Percentiles rank a stretch among this genome's conserved stretches.
phyloP scores from a whole-genome alignment of 2,888 invertebrate genomes.

The Anticlea derivata region DNA sequence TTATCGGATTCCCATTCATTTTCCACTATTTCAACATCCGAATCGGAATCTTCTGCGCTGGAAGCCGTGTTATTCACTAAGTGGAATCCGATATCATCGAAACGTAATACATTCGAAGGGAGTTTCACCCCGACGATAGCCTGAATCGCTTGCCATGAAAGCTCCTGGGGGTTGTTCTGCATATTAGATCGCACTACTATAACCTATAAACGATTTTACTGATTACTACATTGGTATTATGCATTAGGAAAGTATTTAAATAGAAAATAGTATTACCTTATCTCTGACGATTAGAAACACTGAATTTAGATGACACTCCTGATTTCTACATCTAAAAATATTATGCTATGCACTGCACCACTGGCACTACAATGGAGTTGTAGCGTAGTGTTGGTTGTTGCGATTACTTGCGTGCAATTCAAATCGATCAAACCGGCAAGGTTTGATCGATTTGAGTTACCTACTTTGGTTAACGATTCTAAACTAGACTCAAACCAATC shows the following conservation, averaged over 20 bases:
- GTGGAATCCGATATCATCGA: slow-evolving; percentile 81
- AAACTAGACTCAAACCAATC: too few relatives aligned
- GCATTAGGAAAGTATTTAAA: slow-evolving; percentile 39
- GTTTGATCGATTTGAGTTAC: not conserved
- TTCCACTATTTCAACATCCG: slow-evolving; percentile 81
- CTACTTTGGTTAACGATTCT: too few relatives aligned
- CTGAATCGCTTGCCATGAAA: slow-evolving; percentile 84
- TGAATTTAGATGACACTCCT: slow-evolving; percentile 73
- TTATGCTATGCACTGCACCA: slow-evolving; percentile 66
- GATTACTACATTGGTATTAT: slow-evolving; percentile 63
- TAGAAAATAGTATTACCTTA: slow-evolving; percentile 67
- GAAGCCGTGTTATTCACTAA: slow-evolving; percentile 75
- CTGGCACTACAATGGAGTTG: slow-evolving; percentile 29
- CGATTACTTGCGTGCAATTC: not conserved
- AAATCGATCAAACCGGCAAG: too few relatives aligned
- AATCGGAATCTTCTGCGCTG: slow-evolving; percentile 79
- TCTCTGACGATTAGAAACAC: slow-evolving; percentile 60
- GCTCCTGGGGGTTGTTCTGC: slow-evolving; percentile 85
- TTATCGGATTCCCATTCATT: slow-evolving; percentile 81
- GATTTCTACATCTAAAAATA: slow-evolving; percentile 84
- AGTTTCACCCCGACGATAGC: slow-evolving; percentile 83
- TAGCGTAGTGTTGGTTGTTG: slow-evolving; percentile 12
- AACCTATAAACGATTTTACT: slow-evolving; percentile 81
- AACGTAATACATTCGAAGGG: slow-evolving; percentile 79
- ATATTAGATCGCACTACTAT: slow-evolving; percentile 83